Base-by-base conservation (phyloP, 2,888 invertebrate genomes). In the Harpagoxenus sublaevis region DNA sequence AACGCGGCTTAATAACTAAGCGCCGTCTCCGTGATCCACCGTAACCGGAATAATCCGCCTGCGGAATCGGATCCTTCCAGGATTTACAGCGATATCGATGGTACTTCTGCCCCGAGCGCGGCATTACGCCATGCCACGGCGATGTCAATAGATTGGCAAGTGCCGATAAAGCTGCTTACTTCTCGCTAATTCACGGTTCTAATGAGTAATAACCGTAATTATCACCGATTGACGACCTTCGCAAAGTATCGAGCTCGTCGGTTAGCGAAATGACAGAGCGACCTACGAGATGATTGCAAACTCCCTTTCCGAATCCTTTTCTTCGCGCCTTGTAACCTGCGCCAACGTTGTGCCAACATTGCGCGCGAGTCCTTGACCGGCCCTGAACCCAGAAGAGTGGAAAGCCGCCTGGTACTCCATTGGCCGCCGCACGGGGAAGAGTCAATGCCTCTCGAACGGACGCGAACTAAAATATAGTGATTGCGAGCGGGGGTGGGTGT, bases 301-400 rank as follows among this genome's bases (percentile, higher is more conserved):
- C 23, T 66, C 68, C 65, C 71, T 70, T 42, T 39, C 35, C 23
- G 51, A 39, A 75, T 18, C 8, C 28, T 66, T 42, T 39, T 53
- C 31, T 70, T 70, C 68, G 73, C 68, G 60, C 53, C 74, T 48
- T 65, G 68, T 73, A 48, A 78, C 74, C 63, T 51, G 66, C 86
- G 86, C 74, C 57, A 73, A 45, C 73, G 68, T 62, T 66, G 82
- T 71, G 63, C 78, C 53, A 87, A 74, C 79, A 81, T 73, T 84
- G 84, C 85, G 66, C 48, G 88, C 88, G 92, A 95, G 95, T 95
- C 95, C 95, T 95, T 95, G 95, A 94, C 95, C 95, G 95, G 93
- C 95, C 95, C 94, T 95, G 95, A 95, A 95, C 95, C 94, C 89
- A 92, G 92, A 91, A 92, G 92, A 92, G 92, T 91, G 91, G 91